Base-by-base conservation (phyloP, 2,113 vertebrate genomes). In the Pelmatolapia mariae region DNA sequence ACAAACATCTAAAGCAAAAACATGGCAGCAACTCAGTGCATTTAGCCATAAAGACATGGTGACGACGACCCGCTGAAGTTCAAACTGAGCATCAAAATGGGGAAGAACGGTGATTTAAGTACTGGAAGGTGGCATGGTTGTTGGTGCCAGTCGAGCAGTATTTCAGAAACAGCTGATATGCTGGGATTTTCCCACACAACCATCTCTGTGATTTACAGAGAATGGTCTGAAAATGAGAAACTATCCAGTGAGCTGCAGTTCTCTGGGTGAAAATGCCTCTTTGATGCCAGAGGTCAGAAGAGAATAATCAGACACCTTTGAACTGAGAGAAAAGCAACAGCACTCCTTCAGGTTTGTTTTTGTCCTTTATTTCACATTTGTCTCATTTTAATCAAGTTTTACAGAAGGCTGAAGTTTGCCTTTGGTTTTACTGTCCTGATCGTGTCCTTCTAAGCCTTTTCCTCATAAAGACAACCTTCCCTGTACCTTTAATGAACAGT, bases 331-430 rank as follows among this genome's bases (percentile, higher is more conserved):
- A 71, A 43, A 24, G 38, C 36, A 71, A 0, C 66, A 24, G 5
- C 33, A 8, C 33, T 13, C 26, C 33, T 52, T 52, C 18, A 31
- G 24, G 26, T 78, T n/a, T 78, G 26, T 9, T 78, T 78, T 50
- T 4, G 43, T 52, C 45, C 10, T 78, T 78, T 78, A 78, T 31
- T 52, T 52, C 45, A 78, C 10, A 31, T 52, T 52, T 33, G 29
- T 0, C 26, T 50, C 7, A 19, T 31, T 52, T 31, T 31, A 1
- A 2, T 18, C 24, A 31, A 1, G 9, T 78, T 78, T 50, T 78
- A 50, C 43, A 47, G 6, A 50, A 29, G 43, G 0, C 40, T 19
- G 5, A 76, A 29, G 15, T 47, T 47, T 0, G 0, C 9, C 22
- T 29, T 76, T 76, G 40, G n/a, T 40, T 80, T 56, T 10, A 56